Conservation (phyloP, 2,797 vertebrate species). For the Babyrousa celebensis region DNA sequence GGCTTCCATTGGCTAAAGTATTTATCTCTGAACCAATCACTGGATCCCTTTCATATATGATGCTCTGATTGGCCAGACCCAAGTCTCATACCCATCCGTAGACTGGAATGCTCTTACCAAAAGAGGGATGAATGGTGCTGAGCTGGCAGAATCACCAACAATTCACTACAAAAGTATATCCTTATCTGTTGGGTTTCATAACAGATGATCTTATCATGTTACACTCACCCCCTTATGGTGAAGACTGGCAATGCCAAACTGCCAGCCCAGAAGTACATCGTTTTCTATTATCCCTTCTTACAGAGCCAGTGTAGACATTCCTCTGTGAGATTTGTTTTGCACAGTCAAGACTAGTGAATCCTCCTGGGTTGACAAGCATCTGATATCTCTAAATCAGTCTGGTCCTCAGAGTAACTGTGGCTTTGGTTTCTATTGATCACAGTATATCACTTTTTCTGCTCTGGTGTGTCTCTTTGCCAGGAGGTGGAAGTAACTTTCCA, state of each 20-base stretch:
- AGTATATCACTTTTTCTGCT: not conserved
- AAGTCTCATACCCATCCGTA: not conserved
- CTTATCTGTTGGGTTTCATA: not conserved
- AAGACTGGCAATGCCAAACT: not conserved
- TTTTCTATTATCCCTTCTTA: constrained; percentile 38
- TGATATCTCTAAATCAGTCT: not conserved
- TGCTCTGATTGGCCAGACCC: constrained; percentile 20
- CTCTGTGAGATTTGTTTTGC: not conserved
- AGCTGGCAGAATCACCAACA: not conserved
- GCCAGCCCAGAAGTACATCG: constrained; percentile 1
- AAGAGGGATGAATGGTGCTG: not conserved
- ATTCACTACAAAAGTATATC: not conserved
- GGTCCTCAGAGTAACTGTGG: not conserved
- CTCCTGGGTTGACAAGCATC: not conserved
- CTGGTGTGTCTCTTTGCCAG: not conserved
- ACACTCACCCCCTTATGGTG: not conserved
- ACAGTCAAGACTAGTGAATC: not conserved
- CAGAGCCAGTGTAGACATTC: not conserved
- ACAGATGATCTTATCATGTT: not conserved
- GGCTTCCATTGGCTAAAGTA: not conserved
- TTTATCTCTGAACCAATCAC: constrained; percentile 24
- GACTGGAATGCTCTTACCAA: not conserved
- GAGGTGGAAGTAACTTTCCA: constrained; percentile 44
- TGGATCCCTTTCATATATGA: not conserved
- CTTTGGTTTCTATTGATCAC: not conserved